These are phyloP conservation scores for Sinocyclocheilus rhinocerous DNA, from an alignment of 2,113 vertebrate genomes.

Conservation along the genomic window DNA sequence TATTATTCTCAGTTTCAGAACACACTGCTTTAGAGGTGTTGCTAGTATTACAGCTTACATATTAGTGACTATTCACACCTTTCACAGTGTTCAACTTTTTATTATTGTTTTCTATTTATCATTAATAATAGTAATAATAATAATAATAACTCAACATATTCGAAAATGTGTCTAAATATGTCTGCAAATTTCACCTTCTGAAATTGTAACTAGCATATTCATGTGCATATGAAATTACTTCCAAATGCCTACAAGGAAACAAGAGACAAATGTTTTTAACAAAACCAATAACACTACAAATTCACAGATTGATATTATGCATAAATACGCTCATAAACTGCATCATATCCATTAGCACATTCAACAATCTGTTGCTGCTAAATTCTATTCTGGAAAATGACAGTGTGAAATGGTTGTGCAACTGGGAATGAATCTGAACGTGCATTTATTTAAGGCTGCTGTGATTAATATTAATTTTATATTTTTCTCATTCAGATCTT, in stretches of 20 bases:
- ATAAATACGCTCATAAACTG: neutral
- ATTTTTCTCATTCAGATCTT: conserved; percentile 1
- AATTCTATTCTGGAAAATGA: neutral
- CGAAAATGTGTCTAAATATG: neutral
- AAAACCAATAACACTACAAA: neutral
- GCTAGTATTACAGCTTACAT: neutral
- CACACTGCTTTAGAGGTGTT: neutral
- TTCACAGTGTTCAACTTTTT: neutral
- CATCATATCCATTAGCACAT: neutral
- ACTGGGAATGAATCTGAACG: conserved; percentile 13
- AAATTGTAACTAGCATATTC: neutral
- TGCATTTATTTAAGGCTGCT: conserved; percentile 6
- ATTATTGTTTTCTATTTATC: neutral
- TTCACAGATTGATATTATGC: neutral
- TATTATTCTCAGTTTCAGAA: conserved; percentile 30
- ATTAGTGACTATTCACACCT: neutral
- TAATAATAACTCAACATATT: neutral
- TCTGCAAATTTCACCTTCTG: neutral
- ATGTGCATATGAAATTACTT: neutral
- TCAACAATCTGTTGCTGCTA: neutral
- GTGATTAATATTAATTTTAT: conserved; percentile 20
- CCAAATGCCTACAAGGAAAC: neutral
- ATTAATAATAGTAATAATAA: neutral
- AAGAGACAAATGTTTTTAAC: neutral
- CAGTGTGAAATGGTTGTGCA: neutral